A percentile compares a stretch with the other conserved stretches of the same genome.
Evolutionary conservation across 2,888 invertebrate species (phyloP).

Genomic region (Gymnosoma rotundatum): DNA sequence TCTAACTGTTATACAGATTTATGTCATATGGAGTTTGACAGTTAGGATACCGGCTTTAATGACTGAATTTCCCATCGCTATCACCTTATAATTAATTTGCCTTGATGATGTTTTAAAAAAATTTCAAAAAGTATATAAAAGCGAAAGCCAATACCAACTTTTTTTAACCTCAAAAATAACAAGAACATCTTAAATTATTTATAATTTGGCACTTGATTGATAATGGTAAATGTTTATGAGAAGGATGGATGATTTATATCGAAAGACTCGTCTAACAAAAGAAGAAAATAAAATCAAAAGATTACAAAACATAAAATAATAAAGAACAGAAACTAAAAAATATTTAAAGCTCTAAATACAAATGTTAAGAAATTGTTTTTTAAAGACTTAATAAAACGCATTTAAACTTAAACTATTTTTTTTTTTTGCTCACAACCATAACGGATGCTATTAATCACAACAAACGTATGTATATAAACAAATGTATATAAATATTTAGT

Average conservation of each 20-base stretch:
- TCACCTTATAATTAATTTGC: no score
- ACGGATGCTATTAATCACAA: slow-evolving; percentile 70
- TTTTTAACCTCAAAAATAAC: neutral
- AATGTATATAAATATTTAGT: neutral
- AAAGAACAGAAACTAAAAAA: slow-evolving; percentile 29
- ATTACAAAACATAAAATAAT: slow-evolving; percentile 35
- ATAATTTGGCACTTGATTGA: slow-evolving; percentile 50
- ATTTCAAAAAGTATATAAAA: slow-evolving; percentile 22
- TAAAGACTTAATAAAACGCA: slow-evolving; percentile 27
- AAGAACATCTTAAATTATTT: neutral
- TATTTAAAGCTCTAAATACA: slow-evolving; percentile 1
- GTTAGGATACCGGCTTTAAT: no score
- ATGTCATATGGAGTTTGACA: no score
- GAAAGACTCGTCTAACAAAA: neutral
- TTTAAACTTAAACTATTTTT: slow-evolving; percentile 54
- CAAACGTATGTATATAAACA: neutral
- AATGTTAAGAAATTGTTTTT: slow-evolving; percentile 49
- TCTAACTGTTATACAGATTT: no score
- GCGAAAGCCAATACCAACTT: slow-evolving; percentile 1
- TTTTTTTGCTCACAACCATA: slow-evolving; percentile 57
- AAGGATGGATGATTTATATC: slow-evolving; percentile 14
- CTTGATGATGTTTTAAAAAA: no score
- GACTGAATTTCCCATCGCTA: no score
- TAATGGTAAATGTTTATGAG: no score
- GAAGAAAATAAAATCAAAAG: neutral